phyloP scores from a whole-genome alignment of 2,113 vertebrate species.

The Galbula dea region DNA sequence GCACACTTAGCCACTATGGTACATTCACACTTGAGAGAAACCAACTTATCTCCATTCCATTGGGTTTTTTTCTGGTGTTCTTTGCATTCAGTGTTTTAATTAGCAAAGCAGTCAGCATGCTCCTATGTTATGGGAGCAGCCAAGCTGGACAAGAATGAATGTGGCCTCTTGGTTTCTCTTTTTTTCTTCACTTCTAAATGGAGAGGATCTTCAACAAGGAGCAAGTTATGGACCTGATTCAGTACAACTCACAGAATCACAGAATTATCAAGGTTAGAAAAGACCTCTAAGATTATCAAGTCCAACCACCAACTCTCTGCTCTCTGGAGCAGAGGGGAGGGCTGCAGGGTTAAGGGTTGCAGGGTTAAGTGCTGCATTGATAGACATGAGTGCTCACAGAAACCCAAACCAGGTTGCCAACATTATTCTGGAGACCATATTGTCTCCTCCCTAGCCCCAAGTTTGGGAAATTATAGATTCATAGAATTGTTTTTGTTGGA shows the following conservation, averaged over 20 bases:
- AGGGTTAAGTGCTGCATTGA: background rate
- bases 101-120: rapidly evolving
- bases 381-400: too few species aligned
- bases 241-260: too few species aligned
- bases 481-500: too few species aligned
- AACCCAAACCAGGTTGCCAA: too few species aligned
- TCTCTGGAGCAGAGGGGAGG: background rate
- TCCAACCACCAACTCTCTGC: too few species aligned
- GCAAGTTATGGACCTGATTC: background rate
- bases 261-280: too few species aligned
- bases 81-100: background rate
- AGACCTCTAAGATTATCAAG: too few species aligned
- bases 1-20: background rate
- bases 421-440: too few species aligned
- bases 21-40: background rate
- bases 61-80: background rate
- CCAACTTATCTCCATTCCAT: background rate
- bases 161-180: background rate
- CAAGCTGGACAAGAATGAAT: rapidly evolving
- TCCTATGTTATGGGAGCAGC: rapidly evolving
- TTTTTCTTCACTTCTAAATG: background rate
- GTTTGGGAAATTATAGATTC: too few species aligned
- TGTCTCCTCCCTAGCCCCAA: too few species aligned
- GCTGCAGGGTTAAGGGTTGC: background rate
- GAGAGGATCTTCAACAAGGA: background rate